Conservation (phyloP, 2,113 vertebrate species). For the Uria aalge region DNA sequence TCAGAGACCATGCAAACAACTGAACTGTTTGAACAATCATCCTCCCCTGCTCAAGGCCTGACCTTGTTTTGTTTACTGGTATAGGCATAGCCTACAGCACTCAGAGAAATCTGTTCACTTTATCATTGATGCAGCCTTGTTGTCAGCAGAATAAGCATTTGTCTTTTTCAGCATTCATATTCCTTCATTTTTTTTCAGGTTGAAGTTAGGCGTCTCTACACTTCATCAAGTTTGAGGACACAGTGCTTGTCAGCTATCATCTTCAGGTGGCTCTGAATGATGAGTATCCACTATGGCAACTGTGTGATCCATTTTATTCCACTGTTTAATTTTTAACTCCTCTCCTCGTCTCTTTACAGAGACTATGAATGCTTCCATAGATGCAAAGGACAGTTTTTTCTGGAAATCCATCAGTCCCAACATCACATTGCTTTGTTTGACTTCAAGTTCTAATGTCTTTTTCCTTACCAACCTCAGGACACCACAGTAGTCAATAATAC, state of each 20-base stretch:
- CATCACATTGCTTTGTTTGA: background rate
- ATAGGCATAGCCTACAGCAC: background rate
- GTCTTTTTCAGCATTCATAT: background rate
- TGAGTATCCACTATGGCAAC: background rate
- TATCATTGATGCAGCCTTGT: background rate
- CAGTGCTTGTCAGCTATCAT: background rate
- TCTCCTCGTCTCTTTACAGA: background rate
- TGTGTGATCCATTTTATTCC: background rate
- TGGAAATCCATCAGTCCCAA: background rate
- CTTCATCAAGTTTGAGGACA: background rate
- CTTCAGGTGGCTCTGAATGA: background rate
- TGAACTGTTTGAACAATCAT: background rate
- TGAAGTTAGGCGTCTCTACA: background rate
- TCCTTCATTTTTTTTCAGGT: background rate
- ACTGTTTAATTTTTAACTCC: background rate
- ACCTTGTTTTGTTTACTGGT: background rate
- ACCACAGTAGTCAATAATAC: background rate
- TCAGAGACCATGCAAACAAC: background rate
- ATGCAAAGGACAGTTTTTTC: background rate
- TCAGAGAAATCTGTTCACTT: background rate
- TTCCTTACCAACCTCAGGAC: background rate
- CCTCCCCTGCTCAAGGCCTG: background rate
- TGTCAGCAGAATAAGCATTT: background rate
- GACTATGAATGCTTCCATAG: background rate
- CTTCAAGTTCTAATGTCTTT: background rate